These are phyloP conservation scores for Ophioderma brevispina DNA, from an alignment of 35 echinoderm and acorn worm species.

Conservation along the genomic window DNA sequence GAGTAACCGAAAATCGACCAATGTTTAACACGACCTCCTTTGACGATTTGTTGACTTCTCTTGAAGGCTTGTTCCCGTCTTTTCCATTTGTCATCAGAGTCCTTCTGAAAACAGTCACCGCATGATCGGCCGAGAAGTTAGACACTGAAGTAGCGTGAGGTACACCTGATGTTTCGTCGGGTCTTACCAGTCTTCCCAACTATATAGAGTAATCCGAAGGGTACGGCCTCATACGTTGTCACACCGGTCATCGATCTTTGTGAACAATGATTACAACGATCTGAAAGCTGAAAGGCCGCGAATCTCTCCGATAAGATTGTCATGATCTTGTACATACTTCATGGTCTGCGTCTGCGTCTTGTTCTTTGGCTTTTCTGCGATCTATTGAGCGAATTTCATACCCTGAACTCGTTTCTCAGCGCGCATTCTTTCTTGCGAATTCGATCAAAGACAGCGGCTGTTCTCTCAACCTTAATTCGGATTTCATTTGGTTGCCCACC, in stretches of 20 bases:
- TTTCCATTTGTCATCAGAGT: not conserved
- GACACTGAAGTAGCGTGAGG: not conserved
- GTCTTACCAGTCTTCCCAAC: not conserved
- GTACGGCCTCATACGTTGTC: not conserved
- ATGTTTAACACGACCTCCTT: not conserved
- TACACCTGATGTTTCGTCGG: not conserved
- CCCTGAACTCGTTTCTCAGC: not conserved
- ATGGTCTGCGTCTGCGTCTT: not conserved
- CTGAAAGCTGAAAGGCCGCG: not conserved
- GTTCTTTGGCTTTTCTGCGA: not conserved
- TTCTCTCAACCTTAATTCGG: not conserved
- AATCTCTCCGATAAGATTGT: not conserved
- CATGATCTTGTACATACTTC: not conserved
- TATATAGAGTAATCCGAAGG: not conserved
- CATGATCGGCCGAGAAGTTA: not conserved
- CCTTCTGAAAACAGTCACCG: not conserved
- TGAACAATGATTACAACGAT: not conserved
- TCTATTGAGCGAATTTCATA: not conserved
- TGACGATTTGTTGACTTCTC: not conserved
- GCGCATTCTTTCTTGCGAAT: not conserved
- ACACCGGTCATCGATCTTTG: not conserved
- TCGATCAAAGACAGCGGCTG: not conserved
- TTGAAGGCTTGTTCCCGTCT: not conserved
- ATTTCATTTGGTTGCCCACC: not conserved
- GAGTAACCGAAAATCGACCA: not conserved